phyloP scores from a whole-genome alignment of 2,888 invertebrate genomes.

The Eurytoma adleriae region DNA sequence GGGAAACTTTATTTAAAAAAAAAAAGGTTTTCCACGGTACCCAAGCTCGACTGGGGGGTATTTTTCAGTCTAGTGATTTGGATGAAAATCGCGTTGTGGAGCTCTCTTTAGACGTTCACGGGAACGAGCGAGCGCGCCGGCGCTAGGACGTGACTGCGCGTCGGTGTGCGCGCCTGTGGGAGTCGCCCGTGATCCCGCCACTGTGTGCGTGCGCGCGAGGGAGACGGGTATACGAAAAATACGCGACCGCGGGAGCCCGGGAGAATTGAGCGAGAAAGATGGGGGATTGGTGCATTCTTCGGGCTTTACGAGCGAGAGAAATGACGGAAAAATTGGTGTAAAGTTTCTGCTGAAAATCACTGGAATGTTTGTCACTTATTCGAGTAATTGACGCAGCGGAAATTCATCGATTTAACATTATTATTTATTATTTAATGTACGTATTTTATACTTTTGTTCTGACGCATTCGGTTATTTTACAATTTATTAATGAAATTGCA shows the following conservation, averaged over 20 bases:
- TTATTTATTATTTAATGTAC: too few relatives aligned
- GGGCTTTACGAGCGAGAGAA: slow-evolving; percentile 37
- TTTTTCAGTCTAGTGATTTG: slow-evolving; percentile 55
- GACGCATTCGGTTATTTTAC: too few relatives aligned
- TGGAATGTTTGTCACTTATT: background rate
- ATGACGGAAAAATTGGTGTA: slow-evolving; percentile 26
- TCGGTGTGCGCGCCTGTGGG: background rate
- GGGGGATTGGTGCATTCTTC: slow-evolving; percentile 47
- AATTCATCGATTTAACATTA: too few relatives aligned
- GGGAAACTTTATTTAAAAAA: slow-evolving; percentile 6
- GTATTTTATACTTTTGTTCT: too few relatives aligned
- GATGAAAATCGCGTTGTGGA: slow-evolving; percentile 53
- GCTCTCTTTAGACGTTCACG: slow-evolving; percentile 31
- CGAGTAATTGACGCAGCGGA: background rate
- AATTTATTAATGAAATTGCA: too few relatives aligned
- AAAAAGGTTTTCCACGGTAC: background rate
- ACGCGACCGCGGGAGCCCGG: slow-evolving; percentile 14
- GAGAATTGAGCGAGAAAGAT: background rate
- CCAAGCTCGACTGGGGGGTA: slow-evolving; percentile 24
- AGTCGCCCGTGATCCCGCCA: background rate
- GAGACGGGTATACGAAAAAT: slow-evolving; percentile 43
- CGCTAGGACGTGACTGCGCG: slow-evolving; percentile 6
- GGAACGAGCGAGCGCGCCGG: slow-evolving; percentile 1
- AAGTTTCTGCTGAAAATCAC: slow-evolving; percentile 16
- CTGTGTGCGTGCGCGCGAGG: slow-evolving; percentile 19